phyloP scores from a whole-genome alignment of 2,888 invertebrate species.

The Drosophila engyochracea region DNA sequence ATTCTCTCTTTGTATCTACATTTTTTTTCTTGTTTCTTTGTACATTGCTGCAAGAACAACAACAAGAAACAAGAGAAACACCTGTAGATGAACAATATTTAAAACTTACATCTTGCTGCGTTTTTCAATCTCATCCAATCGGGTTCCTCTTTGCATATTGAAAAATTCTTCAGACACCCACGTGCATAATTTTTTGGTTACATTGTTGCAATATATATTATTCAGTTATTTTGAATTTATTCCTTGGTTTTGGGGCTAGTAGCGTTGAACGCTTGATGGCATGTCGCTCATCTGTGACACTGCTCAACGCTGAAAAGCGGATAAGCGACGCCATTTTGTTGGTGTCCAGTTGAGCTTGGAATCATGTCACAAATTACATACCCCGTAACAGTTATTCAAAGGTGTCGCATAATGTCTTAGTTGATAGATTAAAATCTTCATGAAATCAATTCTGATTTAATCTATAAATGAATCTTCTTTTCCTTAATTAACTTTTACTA shows the following conservation, averaged over 20 bases:
- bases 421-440: not conserved
- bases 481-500: not conserved
- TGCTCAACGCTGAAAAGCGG: slow-evolving; percentile 15
- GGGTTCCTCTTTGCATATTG: slow-evolving; percentile 13
- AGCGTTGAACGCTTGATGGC: slow-evolving; percentile 55
- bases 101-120: slow-evolving; percentile 20
- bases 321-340: slow-evolving; percentile 31
- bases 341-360: slow-evolving; percentile 7
- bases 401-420: not conserved
- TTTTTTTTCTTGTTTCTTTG: slow-evolving; percentile 7
- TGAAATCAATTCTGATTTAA: not conserved
- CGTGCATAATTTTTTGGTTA: slow-evolving; percentile 29
- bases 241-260: slow-evolving; percentile 16
- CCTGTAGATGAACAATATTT: slow-evolving; percentile 49
- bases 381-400: not conserved
- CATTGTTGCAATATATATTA: slow-evolving; percentile 43
- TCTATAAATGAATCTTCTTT: not conserved
- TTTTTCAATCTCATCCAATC: slow-evolving; percentile 38
- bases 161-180: slow-evolving; percentile 35
- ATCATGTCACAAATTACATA: slow-evolving; percentile 2
- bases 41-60: slow-evolving; percentile 9
- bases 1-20: not conserved
- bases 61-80: slow-evolving; percentile 33
- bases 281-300: slow-evolving; percentile 44
- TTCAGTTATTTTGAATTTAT: slow-evolving; percentile 17